phyloP scores from a whole-genome alignment of 2,888 invertebrate species.

The Machimus atricapillus region DNA sequence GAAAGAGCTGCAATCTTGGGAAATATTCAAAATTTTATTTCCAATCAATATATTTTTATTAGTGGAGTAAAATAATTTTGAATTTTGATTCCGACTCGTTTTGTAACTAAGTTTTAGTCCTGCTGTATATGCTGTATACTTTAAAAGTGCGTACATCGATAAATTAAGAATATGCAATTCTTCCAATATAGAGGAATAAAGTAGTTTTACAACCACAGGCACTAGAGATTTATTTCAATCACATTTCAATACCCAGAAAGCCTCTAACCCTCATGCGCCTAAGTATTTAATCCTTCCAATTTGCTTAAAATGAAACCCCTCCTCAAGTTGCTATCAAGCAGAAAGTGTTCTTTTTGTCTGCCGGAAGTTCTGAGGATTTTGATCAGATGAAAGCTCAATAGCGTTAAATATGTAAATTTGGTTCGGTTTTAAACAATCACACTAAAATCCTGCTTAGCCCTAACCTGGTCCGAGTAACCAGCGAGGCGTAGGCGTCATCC shows the following conservation, averaged over 20 bases:
- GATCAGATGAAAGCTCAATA: slow-evolving; percentile 1
- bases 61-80: no score
- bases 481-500: background rate
- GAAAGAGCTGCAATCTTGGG: no score
- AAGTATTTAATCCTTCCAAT: background rate
- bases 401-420: slow-evolving; percentile 11
- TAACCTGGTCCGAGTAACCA: background rate
- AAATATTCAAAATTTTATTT: no score
- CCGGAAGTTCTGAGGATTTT: background rate
- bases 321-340: background rate
- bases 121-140: no score
- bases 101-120: no score
- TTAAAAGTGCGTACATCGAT: no score
- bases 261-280: background rate
- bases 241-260: background rate
- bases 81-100: no score
- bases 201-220: background rate
- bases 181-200: background rate
- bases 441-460: background rate
- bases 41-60: no score
- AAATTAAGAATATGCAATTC: background rate
- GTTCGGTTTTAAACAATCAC: slow-evolving; percentile 8
- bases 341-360: background rate
- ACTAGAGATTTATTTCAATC: background rate
- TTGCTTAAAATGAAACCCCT: background rate